These are phyloP conservation scores for Pentalonia nigronervosa DNA, from an alignment of 1,140 invertebrate genomes.

Conservation along the genomic window DNA sequence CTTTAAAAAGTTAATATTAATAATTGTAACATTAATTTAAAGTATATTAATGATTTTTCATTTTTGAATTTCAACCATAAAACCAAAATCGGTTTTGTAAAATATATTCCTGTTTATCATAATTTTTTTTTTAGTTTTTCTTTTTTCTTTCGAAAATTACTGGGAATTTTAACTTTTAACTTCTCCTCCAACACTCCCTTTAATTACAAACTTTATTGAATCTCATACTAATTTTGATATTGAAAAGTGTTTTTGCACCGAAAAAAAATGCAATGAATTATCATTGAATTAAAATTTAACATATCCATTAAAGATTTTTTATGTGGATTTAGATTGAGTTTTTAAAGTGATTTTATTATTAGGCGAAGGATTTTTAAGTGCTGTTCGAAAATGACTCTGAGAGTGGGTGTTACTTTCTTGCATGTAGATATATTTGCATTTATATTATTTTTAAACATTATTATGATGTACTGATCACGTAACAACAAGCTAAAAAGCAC, in stretches of 20 bases:
- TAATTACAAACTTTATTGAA: background rate
- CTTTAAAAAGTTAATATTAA: no score
- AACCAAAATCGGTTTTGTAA: no score
- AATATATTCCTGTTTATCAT: no score
- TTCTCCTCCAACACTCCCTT: no score
- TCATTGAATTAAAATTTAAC: no score
- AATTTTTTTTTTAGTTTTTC: no score
- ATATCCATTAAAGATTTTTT: background rate
- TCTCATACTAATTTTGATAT: background rate
- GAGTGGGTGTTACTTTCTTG: background rate
- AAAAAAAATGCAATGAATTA: background rate
- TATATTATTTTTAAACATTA: background rate
- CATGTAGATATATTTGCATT: background rate
- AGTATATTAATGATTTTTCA: no score
- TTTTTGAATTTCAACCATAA: no score
- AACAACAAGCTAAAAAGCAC: background rate
- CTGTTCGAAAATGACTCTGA: background rate
- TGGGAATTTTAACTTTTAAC: background rate
- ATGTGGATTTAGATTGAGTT: background rate
- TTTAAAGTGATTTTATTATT: background rate
- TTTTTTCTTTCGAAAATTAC: background rate
- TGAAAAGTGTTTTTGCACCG: background rate
- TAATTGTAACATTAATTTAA: no score
- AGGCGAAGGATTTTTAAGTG: background rate
- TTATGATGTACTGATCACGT: background rate